Conservation (phyloP, 2,797 vertebrate genomes). For the Rhadinocentrus ornatus region DNA sequence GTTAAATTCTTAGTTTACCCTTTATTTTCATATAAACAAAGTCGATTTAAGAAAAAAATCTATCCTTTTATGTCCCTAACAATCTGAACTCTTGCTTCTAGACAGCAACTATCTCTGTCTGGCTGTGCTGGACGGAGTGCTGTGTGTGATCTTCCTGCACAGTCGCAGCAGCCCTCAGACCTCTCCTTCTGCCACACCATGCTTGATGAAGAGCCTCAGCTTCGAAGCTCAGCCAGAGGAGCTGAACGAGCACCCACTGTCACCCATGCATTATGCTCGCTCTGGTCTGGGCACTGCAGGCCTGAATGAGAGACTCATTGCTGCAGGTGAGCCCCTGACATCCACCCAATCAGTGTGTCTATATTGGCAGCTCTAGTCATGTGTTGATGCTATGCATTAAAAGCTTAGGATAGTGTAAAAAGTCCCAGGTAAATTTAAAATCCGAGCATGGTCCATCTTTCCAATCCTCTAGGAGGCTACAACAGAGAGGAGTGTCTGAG, state of each 20-base stretch:
- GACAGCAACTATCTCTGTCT: constrained; percentile 96
- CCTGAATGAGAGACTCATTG: constrained; percentile 89
- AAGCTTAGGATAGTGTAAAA: not conserved
- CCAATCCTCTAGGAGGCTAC: constrained; percentile 88
- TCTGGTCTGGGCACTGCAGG: constrained; percentile 93
- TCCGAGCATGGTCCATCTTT: constrained; percentile 2
- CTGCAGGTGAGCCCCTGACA: constrained; percentile 84
- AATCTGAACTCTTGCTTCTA: constrained; percentile 50
- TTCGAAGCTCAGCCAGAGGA: constrained; percentile 91
- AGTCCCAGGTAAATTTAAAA: not conserved
- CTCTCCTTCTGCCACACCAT: constrained; percentile 94
- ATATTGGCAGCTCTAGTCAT: not conserved
- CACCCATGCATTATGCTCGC: constrained; percentile 96
- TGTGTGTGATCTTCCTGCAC: constrained; percentile 97
- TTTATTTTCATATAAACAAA: no score
- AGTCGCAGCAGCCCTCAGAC: constrained; percentile 95
- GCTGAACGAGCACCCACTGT: constrained; percentile 88
- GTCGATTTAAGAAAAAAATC: no score
- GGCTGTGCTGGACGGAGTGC: constrained; percentile 93
- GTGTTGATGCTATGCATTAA: no score
- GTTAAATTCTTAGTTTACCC: no score
- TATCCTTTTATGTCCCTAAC: not conserved
- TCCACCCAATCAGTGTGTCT: not conserved
- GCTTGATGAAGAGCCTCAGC: constrained; percentile 95
- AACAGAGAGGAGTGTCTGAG: constrained; percentile 98